phyloP scores from a whole-genome alignment of 2,888 invertebrate species.

The Anoplius nigerrimus region DNA sequence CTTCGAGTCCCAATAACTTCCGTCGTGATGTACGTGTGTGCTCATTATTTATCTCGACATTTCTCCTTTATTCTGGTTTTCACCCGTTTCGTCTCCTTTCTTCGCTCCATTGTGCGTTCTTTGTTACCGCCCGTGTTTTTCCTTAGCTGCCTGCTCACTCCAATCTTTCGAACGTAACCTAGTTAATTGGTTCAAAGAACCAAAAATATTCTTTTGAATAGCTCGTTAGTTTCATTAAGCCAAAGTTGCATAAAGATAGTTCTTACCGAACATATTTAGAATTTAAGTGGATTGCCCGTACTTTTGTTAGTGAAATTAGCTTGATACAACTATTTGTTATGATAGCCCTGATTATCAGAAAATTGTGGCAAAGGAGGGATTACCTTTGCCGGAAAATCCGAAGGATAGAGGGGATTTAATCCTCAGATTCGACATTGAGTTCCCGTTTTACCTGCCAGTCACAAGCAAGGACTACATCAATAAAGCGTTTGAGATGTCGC shows the following conservation, averaged over 20 bases:
- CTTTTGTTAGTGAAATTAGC: background rate
- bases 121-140: background rate
- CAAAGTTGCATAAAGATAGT: no score
- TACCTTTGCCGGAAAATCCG: slow-evolving; percentile 81
- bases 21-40: slow-evolving; percentile 78
- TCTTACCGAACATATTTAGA: background rate
- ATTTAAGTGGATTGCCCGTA: background rate
- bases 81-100: no score
- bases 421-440: slow-evolving; percentile 81
- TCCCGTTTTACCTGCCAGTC: slow-evolving; percentile 77
- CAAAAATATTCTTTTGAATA: no score
- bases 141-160: background rate
- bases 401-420: slow-evolving; percentile 83
- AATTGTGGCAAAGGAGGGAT: slow-evolving; percentile 83
- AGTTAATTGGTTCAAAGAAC: no score
- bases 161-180: background rate
- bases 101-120: background rate
- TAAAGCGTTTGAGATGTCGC: slow-evolving; percentile 59
- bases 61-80: slow-evolving; percentile 4
- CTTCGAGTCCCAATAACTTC: slow-evolving; percentile 84
- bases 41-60: slow-evolving; percentile 3
- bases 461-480: slow-evolving; percentile 72
- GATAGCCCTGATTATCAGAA: slow-evolving; percentile 81
- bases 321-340: slow-evolving; percentile 2
- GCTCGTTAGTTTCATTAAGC: no score